A percentile compares a stretch with the other conserved stretches of the same genome.
Evolutionary conservation across 1,140 invertebrate genomes (phyloP).

Genomic region (Drosophila sproati): DNA sequence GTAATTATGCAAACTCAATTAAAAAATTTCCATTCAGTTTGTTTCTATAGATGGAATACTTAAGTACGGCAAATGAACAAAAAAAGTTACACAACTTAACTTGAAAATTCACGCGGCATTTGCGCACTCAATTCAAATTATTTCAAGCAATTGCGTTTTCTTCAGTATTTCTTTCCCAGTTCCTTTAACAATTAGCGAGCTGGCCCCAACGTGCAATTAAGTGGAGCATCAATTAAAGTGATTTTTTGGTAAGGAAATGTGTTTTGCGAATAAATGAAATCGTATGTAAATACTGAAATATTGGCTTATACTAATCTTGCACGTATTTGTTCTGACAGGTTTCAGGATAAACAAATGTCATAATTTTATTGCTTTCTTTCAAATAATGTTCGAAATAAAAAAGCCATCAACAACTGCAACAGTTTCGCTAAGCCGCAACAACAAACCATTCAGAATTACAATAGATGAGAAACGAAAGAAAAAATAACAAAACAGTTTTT

Average conservation of each 20-base stretch:
- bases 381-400: constrained; percentile 51
- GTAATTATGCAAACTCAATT: constrained; percentile 81
- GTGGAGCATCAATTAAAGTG: constrained; percentile 58
- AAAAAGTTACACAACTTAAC: constrained; percentile 50
- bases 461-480: constrained; percentile 25
- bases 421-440: constrained; percentile 67
- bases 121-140: constrained; percentile 76
- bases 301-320: constrained; percentile 50
- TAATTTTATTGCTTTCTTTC: constrained; percentile 32
- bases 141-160: constrained; percentile 71
- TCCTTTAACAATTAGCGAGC: constrained; percentile 11
- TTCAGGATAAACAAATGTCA: constrained; percentile 62
- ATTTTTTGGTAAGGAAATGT: constrained; percentile 24
- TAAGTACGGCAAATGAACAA: constrained; percentile 27
- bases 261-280: constrained; percentile 9
- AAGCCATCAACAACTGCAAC: constrained; percentile 69
- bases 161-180: constrained; percentile 40
- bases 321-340: constrained; percentile 10
- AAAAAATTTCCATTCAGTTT: constrained; percentile 61
- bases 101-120: constrained; percentile 58
- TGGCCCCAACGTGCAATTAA: constrained; percentile 55
- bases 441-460: constrained; percentile 38
- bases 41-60: constrained; percentile 25
- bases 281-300: constrained; percentile 27
- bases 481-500: constrained; percentile 27